These are phyloP conservation scores for Heliconius charithonia DNA, from an alignment of 2,888 invertebrate species.

Conservation along the genomic window DNA sequence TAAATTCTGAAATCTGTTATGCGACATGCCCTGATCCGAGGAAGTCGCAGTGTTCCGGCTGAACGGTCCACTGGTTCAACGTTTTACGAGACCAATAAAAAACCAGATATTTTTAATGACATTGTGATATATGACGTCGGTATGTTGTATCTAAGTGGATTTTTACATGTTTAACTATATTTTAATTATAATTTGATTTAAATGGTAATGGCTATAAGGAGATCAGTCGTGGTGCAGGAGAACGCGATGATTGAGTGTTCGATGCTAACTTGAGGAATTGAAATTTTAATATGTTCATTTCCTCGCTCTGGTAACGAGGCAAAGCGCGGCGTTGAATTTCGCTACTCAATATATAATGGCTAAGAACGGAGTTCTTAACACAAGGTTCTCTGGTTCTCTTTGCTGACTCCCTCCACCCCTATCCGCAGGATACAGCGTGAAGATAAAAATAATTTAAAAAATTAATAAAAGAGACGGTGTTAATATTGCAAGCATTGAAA, in stretches of 20 bases:
- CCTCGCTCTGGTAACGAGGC: background rate
- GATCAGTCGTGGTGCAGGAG: background rate
- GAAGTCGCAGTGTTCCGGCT: slow-evolving; percentile 46
- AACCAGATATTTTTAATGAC: slow-evolving; percentile 46
- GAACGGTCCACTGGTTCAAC: slow-evolving; percentile 44
- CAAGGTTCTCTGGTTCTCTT: background rate
- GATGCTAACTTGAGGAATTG: background rate
- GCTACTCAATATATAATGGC: background rate
- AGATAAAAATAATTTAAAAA: background rate
- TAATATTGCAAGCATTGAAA: too few species aligned
- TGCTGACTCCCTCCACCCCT: too few species aligned
- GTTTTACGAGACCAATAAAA: slow-evolving; percentile 48
- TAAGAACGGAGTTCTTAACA: background rate
- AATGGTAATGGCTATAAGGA: background rate
- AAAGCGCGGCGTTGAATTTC: background rate
- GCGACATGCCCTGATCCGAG: slow-evolving; percentile 45
- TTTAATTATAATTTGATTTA: background rate
- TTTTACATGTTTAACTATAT: background rate
- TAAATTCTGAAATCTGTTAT: slow-evolving; percentile 41
- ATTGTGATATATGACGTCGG: slow-evolving; percentile 37
- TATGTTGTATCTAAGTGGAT: slow-evolving; percentile 10
- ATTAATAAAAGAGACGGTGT: background rate
- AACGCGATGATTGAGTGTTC: background rate
- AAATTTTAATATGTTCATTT: background rate
- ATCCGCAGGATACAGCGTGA: background rate